These are phyloP conservation scores for Aphelenchoides avenae DNA, from an alignment of 1,140 invertebrate genomes.

Conservation along the genomic window DNA sequence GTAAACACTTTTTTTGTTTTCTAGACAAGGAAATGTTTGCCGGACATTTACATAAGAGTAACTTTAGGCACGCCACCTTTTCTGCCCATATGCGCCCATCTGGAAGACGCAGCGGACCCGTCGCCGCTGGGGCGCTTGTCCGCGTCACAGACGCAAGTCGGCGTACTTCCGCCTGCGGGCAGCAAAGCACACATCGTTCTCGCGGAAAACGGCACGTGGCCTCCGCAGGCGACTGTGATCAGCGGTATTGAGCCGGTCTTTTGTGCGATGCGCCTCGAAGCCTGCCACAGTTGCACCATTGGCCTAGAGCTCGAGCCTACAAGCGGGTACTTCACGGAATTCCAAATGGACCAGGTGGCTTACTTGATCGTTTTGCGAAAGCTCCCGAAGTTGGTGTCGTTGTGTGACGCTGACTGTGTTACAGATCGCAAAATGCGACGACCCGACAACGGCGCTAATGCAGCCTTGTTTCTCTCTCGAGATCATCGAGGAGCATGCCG, in stretches of 20 bases:
- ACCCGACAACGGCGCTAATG: constrained; percentile 7
- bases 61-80: too few species aligned
- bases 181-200: not conserved
- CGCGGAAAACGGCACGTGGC: not conserved
- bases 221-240: not conserved
- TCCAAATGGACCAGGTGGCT: constrained; percentile 37
- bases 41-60: too few species aligned
- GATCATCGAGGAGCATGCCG: constrained; percentile 36
- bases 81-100: too few species aligned
- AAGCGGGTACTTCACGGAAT: constrained; percentile 24
- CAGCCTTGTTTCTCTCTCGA: constrained; percentile 35
- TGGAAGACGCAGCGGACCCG: too few species aligned
- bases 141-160: too few species aligned
- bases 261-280: constrained; percentile 34
- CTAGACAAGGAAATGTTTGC: too few species aligned
- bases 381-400: too few species aligned
- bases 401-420: constrained; percentile 14
- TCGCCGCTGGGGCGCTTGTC: too few species aligned
- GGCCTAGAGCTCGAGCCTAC: constrained; percentile 20
- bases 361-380: not conserved
- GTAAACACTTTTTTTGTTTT: too few species aligned
- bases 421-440: constrained; percentile 40
- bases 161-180: too few species aligned
- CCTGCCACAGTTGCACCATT: constrained; percentile 32
- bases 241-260: constrained; percentile 2